A percentile compares a stretch with the other conserved stretches of the same genome.
These are phyloP conservation scores for Eriosoma lanigerum DNA, from an alignment of 1,140 invertebrate species.

Conservation along the genomic window DNA sequence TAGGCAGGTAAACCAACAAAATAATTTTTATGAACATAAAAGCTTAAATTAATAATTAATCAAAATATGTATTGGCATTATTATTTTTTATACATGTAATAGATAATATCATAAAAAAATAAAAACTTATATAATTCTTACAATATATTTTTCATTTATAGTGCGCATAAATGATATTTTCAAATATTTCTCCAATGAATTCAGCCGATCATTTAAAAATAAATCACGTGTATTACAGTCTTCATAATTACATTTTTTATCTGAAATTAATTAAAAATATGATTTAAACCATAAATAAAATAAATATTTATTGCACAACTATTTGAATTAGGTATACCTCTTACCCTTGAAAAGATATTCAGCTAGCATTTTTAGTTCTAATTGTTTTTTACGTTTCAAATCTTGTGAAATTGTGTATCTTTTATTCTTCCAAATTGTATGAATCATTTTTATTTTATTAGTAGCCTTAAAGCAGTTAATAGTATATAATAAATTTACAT, in stretches of 20 bases:
- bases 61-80: too few species aligned
- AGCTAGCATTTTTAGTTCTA: constrained; percentile 31
- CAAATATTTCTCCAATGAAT: constrained; percentile 15
- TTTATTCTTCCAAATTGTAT: constrained; percentile 31
- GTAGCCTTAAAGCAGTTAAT: constrained; percentile 11
- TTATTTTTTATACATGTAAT: too few species aligned
- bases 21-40: too few species aligned
- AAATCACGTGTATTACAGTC: neutral
- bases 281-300: neutral
- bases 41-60: too few species aligned
- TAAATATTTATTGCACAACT: neutral
- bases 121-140: constrained; percentile 24
- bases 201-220: constrained; percentile 36
- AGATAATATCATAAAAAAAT: too few species aligned
- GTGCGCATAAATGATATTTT: constrained; percentile 26
- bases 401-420: constrained; percentile 2
- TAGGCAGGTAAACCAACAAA: neutral
- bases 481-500: too few species aligned
- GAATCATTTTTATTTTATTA: constrained; percentile 11
- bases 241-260: constrained; percentile 31
- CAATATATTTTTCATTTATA: constrained; percentile 33
- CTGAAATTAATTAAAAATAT: constrained; percentile 4
- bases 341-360: constrained; percentile 39
- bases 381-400: constrained; percentile 16
- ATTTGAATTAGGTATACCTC: neutral